Conservation (phyloP, 2,113 vertebrate genomes). For the Tautogolabrus adspersus region DNA sequence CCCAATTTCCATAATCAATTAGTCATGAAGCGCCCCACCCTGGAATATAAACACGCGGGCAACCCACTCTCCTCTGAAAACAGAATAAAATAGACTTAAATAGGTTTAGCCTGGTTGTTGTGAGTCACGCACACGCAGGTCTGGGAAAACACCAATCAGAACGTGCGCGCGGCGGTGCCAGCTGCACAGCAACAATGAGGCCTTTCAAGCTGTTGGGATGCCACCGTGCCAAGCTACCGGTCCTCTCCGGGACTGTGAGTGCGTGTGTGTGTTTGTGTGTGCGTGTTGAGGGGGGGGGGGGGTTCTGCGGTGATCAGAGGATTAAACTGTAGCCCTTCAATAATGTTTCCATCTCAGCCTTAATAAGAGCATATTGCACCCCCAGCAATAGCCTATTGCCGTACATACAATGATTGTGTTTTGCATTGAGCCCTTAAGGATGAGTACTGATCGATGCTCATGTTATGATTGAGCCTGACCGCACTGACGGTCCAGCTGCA, state of each 20-base stretch:
- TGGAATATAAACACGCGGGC: conserved; percentile 15
- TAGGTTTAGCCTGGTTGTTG: conserved; percentile 11
- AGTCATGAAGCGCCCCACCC: conserved; percentile 68
- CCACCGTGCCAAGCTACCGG: conserved; percentile 57
- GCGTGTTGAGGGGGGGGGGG: conserved; percentile 8
- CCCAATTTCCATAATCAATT: conserved; percentile 56
- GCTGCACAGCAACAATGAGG: conserved; percentile 75
- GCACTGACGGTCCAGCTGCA: conserved; percentile 41
- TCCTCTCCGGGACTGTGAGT: conserved; percentile 11
- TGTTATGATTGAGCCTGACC: neutral
- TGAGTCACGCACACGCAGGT: conserved; percentile 46
- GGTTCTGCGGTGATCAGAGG: conserved; percentile 38
- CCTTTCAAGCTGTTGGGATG: conserved; percentile 64
- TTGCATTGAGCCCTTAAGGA: conserved; percentile 5
- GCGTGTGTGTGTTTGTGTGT: too few relatives aligned
- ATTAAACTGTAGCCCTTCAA: conserved; percentile 45
- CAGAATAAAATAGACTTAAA: conserved; percentile 10
- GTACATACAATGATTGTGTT: neutral
- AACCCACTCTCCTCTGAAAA: neutral
- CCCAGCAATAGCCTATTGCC: conserved; percentile 19
- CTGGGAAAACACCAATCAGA: conserved; percentile 50
- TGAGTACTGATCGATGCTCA: conserved; percentile 3
- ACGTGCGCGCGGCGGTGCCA: conserved; percentile 55
- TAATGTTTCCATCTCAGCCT: conserved; percentile 27
- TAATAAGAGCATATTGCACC: neutral